Percentiles rank a stretch among this genome's conserved stretches.
phyloP scores from a whole-genome alignment of 1,140 invertebrate species.

The Drosophila sp. region DNA sequence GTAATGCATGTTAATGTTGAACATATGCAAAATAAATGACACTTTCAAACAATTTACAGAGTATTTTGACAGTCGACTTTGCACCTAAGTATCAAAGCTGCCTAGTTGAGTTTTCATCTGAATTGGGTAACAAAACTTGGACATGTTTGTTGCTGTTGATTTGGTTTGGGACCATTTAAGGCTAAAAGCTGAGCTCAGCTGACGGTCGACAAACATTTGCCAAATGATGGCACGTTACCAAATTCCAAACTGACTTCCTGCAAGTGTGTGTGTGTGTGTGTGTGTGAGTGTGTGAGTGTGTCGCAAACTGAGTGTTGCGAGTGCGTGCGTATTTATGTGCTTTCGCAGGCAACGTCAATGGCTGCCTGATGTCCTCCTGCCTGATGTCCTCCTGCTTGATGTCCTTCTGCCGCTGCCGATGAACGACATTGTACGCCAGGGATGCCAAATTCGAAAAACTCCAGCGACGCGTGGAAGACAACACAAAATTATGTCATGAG shows the following conservation, averaged over 20 bases:
- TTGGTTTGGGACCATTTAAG: conserved; percentile 29
- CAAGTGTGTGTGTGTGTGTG: neutral
- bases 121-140: conserved; percentile 6
- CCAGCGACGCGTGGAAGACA: conserved; percentile 46
- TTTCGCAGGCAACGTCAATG: conserved; percentile 10
- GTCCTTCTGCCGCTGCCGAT: conserved; percentile 6
- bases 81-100: too few relatives aligned
- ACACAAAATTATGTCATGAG: conserved; percentile 55
- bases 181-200: conserved; percentile 55
- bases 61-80: neutral
- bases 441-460: conserved; percentile 40
- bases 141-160: conserved; percentile 23
- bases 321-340: conserved; percentile 41
- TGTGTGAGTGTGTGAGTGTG: conserved; percentile 11
- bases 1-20: too few relatives aligned
- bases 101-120: neutral
- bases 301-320: conserved; percentile 9
- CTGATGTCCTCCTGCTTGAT: neutral
- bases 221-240: conserved; percentile 49
- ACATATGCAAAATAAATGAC: too few relatives aligned
- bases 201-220: conserved; percentile 44
- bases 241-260: conserved; percentile 17
- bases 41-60: neutral
- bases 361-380: neutral
- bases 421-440: conserved; percentile 43